phyloP scores from a whole-genome alignment of 2,888 invertebrate genomes.

The Bimastos eiseni region DNA sequence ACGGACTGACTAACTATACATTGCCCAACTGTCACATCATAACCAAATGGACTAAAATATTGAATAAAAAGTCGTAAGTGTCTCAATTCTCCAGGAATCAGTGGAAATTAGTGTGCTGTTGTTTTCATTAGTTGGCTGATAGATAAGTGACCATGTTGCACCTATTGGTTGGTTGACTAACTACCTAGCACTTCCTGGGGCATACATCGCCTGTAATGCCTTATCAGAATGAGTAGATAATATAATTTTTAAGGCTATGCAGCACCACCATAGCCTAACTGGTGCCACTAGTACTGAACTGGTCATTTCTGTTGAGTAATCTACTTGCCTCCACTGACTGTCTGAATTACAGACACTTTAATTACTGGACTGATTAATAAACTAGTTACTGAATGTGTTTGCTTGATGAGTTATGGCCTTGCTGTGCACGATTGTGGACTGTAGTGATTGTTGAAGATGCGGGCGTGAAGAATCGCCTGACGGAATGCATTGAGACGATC shows the following conservation, averaged over 20 bases:
- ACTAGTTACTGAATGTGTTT: background rate
- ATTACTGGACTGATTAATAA: background rate
- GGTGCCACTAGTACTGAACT: background rate
- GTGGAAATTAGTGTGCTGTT: too few relatives aligned
- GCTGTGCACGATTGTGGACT: background rate
- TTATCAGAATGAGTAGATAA: too few relatives aligned
- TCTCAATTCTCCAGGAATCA: too few relatives aligned
- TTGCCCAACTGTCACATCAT: background rate
- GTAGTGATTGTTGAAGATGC: constrained; percentile 72
- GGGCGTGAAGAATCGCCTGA: constrained; percentile 89
- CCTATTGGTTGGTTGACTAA: too few relatives aligned
- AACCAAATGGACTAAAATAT: background rate
- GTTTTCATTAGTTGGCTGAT: too few relatives aligned
- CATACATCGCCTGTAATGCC: too few relatives aligned
- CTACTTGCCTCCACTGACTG: background rate
- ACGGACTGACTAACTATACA: too few relatives aligned
- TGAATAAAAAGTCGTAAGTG: too few relatives aligned
- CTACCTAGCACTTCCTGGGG: too few relatives aligned
- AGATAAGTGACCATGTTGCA: too few relatives aligned
- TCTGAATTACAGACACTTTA: background rate
- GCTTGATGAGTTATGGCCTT: background rate
- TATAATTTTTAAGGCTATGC: too few relatives aligned
- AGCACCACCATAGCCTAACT: background rate
- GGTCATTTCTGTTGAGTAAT: background rate
- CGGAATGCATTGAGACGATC: constrained; percentile 97